Evolutionary conservation across 2,888 invertebrate species (phyloP), one percentile per base, ranked within the genome.

Genomic region (Polyommatus icarus): DNA sequence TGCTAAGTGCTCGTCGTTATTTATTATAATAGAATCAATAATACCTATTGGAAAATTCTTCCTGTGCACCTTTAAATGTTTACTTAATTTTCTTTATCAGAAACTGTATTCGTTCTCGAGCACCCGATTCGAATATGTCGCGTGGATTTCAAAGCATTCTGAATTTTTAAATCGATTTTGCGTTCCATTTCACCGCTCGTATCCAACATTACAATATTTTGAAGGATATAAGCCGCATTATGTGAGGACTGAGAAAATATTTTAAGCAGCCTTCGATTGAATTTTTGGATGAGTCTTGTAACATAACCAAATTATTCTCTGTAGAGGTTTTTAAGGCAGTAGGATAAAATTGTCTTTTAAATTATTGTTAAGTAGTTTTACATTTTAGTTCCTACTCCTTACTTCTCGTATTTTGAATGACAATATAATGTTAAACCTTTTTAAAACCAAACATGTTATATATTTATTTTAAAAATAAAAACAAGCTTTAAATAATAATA

Each of bases 131-230:
- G 75, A 75, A 50, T 75, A 75, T 75, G 75, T 75, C 54, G 50
- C 15, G 20, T 50, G 15, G 75, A 75, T 75, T 75, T 54, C 29
- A 75, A 75, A 75, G 75, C 46, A 75, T 75, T 75, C 75, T 75
- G 75, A 75, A 75, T 75, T 75, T 75, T 54, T 75, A 75, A 75
- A 75, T 54, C 75, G 75, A 54, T 75, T 75, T 75, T 50, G 75
- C 54, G 54, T 75, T 75, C 75, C 75, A 75, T 75, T 75, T 75
- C 24, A 75, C 54, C 50, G 54, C 75, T 75, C 75, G 75, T 24
- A 75, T 75, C 29, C 50, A 54, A 50, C 24, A 54, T 75, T 75
- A 75, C 54, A 75, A 75, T 75, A 50, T 75, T 75, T 24, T 50
- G 75, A 54, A 54, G 29, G 73, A 73, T 73, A 72, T 40, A 73